Base-by-base conservation (phyloP, 2,113 vertebrate species). In the Epinephelus cyanopodus region DNA sequence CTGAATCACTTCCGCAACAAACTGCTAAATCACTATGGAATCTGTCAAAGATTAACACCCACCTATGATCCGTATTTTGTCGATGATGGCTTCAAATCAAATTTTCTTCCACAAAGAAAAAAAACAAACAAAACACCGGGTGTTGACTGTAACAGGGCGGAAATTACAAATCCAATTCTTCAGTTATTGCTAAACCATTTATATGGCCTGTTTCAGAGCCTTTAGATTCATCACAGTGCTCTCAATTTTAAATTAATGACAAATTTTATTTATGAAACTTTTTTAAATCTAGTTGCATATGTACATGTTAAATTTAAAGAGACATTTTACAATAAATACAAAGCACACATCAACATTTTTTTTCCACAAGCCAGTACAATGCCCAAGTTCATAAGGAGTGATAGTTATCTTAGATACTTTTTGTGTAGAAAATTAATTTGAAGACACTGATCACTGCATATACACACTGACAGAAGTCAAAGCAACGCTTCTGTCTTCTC, bases 241-340 rank as follows among this genome's bases (percentile, higher is more conserved):
- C 19, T 19, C 29, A 7, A 33, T 15, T 25, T 21, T 11, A 45
- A 45, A 11, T 45, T 45, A 45, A 8, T 45, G 42, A 45, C 9
- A 10, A 1, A 45, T 45, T 45, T 45, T 12, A 45, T 58, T 70
- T 6, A 60, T 68, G 12, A 88, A 89, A 82, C 65, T 47, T 0
- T 88, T 89, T 88, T 52, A 57, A 64, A 57, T 58, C 13, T 72
- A 19, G 29, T 27, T 50, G 2, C 0, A 64, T 78, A 78, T 79
- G 9, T 82, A 78, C 74, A 86, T 17, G 10, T 33, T 39, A 14
- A 68, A 73, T 8, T 10, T 21, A 4, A 74, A 70, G 13, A 23
- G 10, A 25, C 4, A 25, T 54, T 83, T 68, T 4, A 18, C 71
- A 90, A 86, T 82, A 90, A 87, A 91, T 84, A 85, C 25, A 33